Conservation (phyloP, 2,888 invertebrate species). For the Muschampia plurimacula region DNA sequence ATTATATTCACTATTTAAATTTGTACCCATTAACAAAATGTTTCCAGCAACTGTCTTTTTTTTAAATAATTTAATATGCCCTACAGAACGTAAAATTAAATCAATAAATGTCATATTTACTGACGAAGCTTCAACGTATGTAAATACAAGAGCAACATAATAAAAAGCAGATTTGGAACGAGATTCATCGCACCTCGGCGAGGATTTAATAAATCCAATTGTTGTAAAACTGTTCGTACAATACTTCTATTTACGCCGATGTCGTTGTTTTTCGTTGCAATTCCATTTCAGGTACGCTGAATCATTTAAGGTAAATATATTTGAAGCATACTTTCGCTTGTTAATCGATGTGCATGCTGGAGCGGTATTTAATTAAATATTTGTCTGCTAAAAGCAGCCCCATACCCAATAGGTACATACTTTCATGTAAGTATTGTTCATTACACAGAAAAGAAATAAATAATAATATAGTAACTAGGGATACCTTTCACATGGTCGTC, state of each 20-base stretch:
- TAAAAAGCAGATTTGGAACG: constrained; percentile 37
- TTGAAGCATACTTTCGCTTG: constrained; percentile 15
- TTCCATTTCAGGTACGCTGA: constrained; percentile 29
- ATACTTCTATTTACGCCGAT: constrained; percentile 36
- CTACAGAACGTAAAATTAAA: not conserved
- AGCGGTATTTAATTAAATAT: constrained; percentile 9
- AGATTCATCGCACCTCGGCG: constrained; percentile 38
- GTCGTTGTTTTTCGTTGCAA: constrained; percentile 22
- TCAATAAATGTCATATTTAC: not conserved
- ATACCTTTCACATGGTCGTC: too few relatives aligned
- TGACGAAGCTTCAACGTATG: constrained; percentile 24
- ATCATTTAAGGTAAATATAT: constrained; percentile 27
- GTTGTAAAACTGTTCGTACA: constrained; percentile 34
- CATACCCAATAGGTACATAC: not conserved
- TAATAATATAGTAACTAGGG: too few relatives aligned
- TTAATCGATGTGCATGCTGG: not conserved
- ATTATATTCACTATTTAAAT: too few relatives aligned
- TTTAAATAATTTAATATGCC: not conserved
- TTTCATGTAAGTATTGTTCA: not conserved
- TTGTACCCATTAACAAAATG: not conserved
- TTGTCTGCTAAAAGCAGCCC: not conserved
- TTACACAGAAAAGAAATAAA: not conserved
- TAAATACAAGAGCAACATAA: constrained; percentile 35
- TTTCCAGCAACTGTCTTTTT: not conserved
- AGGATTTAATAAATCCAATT: constrained; percentile 40